phyloP scores from a whole-genome alignment of 1,140 invertebrate genomes.

The Drosophila hydei region DNA sequence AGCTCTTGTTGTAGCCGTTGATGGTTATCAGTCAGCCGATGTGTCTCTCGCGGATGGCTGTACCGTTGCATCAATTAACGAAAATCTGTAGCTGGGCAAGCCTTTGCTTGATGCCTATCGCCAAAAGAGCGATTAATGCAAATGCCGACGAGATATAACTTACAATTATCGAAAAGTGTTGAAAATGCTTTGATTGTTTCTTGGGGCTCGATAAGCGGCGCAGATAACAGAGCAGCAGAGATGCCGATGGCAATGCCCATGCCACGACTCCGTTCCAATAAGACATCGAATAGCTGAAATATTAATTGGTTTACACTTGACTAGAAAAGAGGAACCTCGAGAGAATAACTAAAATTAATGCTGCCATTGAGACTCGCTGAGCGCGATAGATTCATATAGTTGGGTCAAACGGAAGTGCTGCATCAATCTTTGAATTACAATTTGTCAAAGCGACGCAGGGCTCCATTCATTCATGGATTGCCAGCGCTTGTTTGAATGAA shows the following conservation, averaged over 20 bases:
- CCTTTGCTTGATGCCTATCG: slow-evolving; percentile 56
- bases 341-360: background rate
- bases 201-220: slow-evolving; percentile 24
- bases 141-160: slow-evolving; percentile 68
- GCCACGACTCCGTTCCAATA: slow-evolving; percentile 21
- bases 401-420: slow-evolving; percentile 56
- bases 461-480: slow-evolving; percentile 50
- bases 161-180: slow-evolving; percentile 80
- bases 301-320: slow-evolving; percentile 78
- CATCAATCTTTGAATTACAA: slow-evolving; percentile 71
- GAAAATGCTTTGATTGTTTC: slow-evolving; percentile 69
- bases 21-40: slow-evolving; percentile 59
- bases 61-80: slow-evolving; percentile 73
- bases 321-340: background rate
- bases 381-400: background rate
- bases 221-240: slow-evolving; percentile 24
- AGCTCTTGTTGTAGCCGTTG: slow-evolving; percentile 53
- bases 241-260: too few relatives aligned
- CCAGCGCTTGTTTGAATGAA: slow-evolving; percentile 67
- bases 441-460: slow-evolving; percentile 64
- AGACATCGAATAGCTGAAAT: slow-evolving; percentile 51
- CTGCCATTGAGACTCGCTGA: slow-evolving; percentile 47
- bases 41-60: slow-evolving; percentile 24
- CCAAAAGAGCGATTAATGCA: slow-evolving; percentile 71
- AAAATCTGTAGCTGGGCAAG: slow-evolving; percentile 44